Conservation (phyloP, 2,797 vertebrate genomes). For the Enteromius trimaculatus region DNA sequence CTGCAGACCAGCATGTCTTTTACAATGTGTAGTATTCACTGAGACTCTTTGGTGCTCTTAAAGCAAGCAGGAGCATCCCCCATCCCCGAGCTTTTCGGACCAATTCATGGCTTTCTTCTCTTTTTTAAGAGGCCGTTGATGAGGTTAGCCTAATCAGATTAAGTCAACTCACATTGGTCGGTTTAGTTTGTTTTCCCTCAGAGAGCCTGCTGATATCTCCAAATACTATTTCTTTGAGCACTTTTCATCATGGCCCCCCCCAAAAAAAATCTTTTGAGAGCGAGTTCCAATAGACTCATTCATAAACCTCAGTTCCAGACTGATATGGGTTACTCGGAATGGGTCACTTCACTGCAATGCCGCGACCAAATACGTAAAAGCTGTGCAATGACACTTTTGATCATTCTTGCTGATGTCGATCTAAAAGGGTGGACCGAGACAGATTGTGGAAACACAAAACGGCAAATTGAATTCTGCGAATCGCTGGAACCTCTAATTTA, state of each 20-base stretch:
- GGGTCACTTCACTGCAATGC: constrained; percentile 89
- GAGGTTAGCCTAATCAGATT: constrained; percentile 97
- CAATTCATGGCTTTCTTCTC: constrained; percentile 84
- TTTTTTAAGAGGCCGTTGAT: constrained; percentile 89
- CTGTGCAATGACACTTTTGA: constrained; percentile 83
- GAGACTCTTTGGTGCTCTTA: constrained; percentile 77
- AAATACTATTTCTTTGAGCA: constrained; percentile 82
- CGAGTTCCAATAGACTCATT: constrained; percentile 82
- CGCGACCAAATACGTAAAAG: constrained; percentile 83
- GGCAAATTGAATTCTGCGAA: constrained; percentile 77
- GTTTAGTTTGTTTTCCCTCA: constrained; percentile 89
- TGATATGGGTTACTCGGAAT: constrained; percentile 87
- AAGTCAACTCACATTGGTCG: constrained; percentile 90
- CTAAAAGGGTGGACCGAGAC: constrained; percentile 69
- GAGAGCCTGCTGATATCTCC: constrained; percentile 86
- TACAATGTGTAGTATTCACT: constrained; percentile 84
- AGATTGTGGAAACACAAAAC: constrained; percentile 82
- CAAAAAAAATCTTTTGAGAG: constrained; percentile 80
- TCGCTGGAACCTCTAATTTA: constrained; percentile 81
- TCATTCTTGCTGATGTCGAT: constrained; percentile 78
- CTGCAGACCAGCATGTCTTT: constrained; percentile 85
- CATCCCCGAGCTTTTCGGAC: constrained; percentile 74
- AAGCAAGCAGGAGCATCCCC: constrained; percentile 71
- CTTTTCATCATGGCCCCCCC: constrained; percentile 81
- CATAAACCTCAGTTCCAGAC: constrained; percentile 80